A percentile compares a stretch with the other conserved stretches of the same genome.
phyloP scores from a whole-genome alignment of 1,140 invertebrate species.

The Zaprionus davidi region DNA sequence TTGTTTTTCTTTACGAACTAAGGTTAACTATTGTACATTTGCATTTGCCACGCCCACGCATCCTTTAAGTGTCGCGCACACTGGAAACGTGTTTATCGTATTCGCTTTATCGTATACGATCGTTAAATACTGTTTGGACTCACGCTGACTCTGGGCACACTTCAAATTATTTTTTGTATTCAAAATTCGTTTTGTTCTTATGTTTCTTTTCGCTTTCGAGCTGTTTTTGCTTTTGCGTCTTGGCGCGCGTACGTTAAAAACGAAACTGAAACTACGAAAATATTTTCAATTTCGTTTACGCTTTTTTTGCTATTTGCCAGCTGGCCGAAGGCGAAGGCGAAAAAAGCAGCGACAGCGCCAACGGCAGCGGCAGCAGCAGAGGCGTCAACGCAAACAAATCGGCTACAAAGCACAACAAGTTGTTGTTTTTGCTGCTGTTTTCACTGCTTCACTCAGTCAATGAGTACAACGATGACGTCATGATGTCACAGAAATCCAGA shows the following conservation, averaged over 20 bases:
- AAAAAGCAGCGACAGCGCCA: slow-evolving; percentile 6
- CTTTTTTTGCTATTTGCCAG: slow-evolving; percentile 45
- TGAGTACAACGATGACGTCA: slow-evolving; percentile 41
- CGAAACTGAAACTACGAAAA: slow-evolving; percentile 70
- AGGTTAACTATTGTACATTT: slow-evolving; percentile 5
- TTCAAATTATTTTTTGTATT: slow-evolving; percentile 39
- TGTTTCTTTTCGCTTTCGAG: slow-evolving; percentile 21
- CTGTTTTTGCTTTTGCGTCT: slow-evolving; percentile 51
- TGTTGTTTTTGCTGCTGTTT: slow-evolving; percentile 21
- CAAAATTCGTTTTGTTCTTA: slow-evolving; percentile 23
- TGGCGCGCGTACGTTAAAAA: slow-evolving; percentile 75
- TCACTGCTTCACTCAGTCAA: slow-evolving; percentile 8
- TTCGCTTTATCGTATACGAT: slow-evolving; percentile 9
- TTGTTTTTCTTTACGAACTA: slow-evolving; percentile 25
- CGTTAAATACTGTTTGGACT: slow-evolving; percentile 25
- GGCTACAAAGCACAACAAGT: slow-evolving; percentile 36
- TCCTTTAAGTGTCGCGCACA: neutral
- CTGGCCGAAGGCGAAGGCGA: slow-evolving; percentile 24
- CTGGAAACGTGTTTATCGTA: neutral
- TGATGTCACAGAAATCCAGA: slow-evolving; percentile 31
- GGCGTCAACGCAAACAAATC: slow-evolving; percentile 36
- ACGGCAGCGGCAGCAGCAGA: slow-evolving; percentile 8
- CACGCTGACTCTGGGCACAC: slow-evolving; percentile 25
- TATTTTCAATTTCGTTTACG: slow-evolving; percentile 62
- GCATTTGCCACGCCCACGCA: neutral